phyloP scores from a whole-genome alignment of 2,113 vertebrate genomes.

The Protobothrops mucrosquamatus region DNA sequence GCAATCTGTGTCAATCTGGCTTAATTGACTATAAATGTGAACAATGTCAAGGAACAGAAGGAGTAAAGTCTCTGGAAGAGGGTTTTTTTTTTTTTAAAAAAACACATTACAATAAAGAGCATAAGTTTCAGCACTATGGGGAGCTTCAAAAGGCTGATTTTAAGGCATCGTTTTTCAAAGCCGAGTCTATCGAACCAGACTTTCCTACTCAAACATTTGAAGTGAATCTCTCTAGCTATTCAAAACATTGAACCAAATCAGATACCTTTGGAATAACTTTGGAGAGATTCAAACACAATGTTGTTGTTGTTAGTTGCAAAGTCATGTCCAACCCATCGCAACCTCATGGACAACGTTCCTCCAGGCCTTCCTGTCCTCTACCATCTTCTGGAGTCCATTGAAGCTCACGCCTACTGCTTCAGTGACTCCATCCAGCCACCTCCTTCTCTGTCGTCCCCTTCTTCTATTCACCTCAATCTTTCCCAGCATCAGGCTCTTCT shows the following conservation, averaged over 20 bases:
- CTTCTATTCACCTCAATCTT: no score
- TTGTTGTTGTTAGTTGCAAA: no score
- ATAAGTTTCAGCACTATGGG: constrained; percentile 14
- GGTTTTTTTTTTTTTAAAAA: constrained; percentile 24
- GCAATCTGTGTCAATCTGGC: constrained; percentile 31
- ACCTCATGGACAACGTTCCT: no score
- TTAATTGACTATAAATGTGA: constrained; percentile 57
- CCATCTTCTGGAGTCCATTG: no score
- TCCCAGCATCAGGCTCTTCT: no score
- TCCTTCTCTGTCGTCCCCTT: no score
- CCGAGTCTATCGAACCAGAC: background rate
- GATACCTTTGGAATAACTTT: background rate
- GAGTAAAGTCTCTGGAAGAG: constrained; percentile 44
- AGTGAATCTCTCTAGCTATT: background rate
- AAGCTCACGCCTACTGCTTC: no score
- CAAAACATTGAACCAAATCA: background rate
- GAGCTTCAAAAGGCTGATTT: background rate
- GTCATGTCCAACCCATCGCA: no score
- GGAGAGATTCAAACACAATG: background rate
- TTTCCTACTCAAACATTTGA: background rate
- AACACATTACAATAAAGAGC: constrained; percentile 45
- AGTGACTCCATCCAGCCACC: no score
- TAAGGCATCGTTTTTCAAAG: background rate
- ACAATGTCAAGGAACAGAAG: constrained; percentile 27
- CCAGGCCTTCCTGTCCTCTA: no score